Conservation (phyloP, 2,888 invertebrate genomes). For the Clanis bilineata region DNA sequence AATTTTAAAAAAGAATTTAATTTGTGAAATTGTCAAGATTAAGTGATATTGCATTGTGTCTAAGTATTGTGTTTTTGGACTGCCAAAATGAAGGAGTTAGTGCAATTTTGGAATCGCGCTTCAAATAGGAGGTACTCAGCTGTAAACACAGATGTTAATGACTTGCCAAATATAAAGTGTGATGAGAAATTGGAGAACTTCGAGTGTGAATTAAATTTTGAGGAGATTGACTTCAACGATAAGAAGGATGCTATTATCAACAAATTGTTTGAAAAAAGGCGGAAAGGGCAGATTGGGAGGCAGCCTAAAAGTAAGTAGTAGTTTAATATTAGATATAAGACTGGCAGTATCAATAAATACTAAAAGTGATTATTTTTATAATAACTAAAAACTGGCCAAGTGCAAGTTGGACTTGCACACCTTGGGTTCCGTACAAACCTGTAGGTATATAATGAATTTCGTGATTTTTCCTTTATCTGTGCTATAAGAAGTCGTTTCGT, state of each 20-base stretch:
- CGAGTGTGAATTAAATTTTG: slow-evolving; percentile 62
- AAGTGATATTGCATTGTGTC: background rate
- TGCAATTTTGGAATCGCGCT: slow-evolving; percentile 81
- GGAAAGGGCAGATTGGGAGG: slow-evolving; percentile 54
- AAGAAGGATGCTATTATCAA: slow-evolving; percentile 68
- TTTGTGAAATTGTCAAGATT: background rate
- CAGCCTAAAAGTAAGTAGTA: slow-evolving; percentile 69
- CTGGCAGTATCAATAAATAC: no score
- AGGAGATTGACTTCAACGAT: slow-evolving; percentile 62
- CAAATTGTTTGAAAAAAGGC: slow-evolving; percentile 60
- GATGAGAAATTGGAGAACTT: slow-evolving; percentile 52
- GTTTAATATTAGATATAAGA: no score
- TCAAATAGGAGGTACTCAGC: slow-evolving; percentile 80
- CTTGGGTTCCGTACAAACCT: no score
- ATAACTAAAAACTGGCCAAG: no score
- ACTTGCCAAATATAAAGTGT: slow-evolving; percentile 47
- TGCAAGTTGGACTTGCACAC: no score
- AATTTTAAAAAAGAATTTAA: no score
- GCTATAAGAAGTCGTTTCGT: no score
- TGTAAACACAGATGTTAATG: slow-evolving; percentile 56
- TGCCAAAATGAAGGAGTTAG: slow-evolving; percentile 83
- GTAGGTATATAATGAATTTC: no score
- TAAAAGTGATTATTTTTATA: no score
- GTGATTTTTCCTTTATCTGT: no score
- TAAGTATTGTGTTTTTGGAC: background rate